phyloP scores from a whole-genome alignment of 2,797 vertebrate species.

The Phoeniculus purpureus region DNA sequence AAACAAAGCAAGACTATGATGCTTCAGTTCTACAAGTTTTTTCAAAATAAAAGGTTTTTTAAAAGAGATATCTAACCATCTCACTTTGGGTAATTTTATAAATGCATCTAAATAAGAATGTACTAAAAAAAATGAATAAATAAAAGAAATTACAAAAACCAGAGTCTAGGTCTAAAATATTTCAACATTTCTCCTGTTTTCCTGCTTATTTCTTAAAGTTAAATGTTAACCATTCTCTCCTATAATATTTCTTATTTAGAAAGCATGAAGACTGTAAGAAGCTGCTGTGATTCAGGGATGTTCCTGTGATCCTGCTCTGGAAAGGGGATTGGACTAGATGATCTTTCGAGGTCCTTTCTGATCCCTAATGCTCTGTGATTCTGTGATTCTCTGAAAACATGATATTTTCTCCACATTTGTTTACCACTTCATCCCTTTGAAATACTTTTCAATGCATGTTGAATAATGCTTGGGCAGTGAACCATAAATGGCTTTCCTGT shows the following conservation, averaged over 20 bases:
- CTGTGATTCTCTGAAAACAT: too few species aligned
- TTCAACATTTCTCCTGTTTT: neutral
- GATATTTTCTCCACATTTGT: neutral
- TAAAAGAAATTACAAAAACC: neutral
- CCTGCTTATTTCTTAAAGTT: neutral
- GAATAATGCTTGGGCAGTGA: neutral
- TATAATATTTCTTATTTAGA: neutral
- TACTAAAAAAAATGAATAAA: neutral
- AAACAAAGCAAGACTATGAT: neutral
- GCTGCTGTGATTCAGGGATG: neutral
- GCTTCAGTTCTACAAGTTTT: neutral
- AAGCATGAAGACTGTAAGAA: neutral
- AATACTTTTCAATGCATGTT: neutral
- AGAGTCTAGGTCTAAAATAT: neutral
- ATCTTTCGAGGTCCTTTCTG: too few species aligned
- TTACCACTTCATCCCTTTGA: neutral
- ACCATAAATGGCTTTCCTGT: neutral
- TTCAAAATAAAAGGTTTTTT: too few species aligned
- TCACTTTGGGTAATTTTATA: neutral
- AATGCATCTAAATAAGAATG: neutral
- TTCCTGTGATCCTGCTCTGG: too few species aligned
- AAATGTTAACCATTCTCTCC: neutral
- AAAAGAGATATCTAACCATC: neutral
- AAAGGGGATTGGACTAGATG: too few species aligned
- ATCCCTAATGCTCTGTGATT: too few species aligned